Conservation (phyloP, 2,888 invertebrate genomes). For the Camponotus fellah region DNA sequence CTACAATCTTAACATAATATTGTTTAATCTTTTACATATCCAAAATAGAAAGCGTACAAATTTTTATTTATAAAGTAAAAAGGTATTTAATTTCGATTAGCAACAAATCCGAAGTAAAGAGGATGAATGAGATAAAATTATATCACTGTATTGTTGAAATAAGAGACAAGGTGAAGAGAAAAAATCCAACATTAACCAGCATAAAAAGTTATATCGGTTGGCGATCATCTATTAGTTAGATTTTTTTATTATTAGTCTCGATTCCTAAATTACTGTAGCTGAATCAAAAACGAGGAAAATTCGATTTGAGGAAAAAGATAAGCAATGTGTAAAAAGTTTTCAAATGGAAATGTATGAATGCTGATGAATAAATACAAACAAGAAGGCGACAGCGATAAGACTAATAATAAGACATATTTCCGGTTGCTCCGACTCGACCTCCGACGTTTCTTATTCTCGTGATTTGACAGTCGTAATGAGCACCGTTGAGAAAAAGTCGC, state of each 20-base stretch:
- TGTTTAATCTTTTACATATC: not conserved
- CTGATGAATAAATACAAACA: constrained; percentile 11
- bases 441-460: constrained; percentile 58
- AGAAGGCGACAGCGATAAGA: constrained; percentile 8
- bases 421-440: constrained; percentile 35
- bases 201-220: constrained; percentile 41
- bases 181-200: not conserved
- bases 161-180: constrained; percentile 3
- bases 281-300: constrained; percentile 58
- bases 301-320: not conserved
- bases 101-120: not conserved
- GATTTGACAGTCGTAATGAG: constrained; percentile 63
- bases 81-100: not conserved
- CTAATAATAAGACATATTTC: constrained; percentile 50
- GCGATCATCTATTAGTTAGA: constrained; percentile 58
- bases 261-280: constrained; percentile 54
- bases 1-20: not conserved
- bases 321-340: constrained; percentile 9
- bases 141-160: not conserved
- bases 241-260: constrained; percentile 59
- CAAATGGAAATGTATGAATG: constrained; percentile 40
- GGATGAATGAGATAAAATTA: constrained; percentile 7
- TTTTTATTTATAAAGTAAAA: not conserved
- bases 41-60: not conserved
- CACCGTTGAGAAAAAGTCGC: constrained; percentile 57